Base-by-base conservation (phyloP, 2,888 invertebrate genomes). In the Sinhomidia bicolor region DNA sequence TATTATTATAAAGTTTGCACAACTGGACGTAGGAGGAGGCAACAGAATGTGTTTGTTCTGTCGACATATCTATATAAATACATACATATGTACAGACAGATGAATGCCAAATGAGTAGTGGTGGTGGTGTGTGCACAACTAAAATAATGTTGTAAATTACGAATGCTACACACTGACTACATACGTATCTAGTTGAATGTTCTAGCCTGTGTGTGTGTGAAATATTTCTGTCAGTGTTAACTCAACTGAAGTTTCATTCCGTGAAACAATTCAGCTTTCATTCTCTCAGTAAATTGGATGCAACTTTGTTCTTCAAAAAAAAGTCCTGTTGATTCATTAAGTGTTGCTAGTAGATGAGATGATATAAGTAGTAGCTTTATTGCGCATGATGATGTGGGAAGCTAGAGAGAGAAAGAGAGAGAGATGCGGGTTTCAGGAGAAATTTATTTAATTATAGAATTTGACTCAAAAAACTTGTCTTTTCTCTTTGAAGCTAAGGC, bases 281-380 rank as follows among this genome's bases (percentile, higher is more conserved):
- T 36, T 36, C 68, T 10, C 7, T n/a, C 36, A 2, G 17, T 10
- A 23, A 10, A 1, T n/a, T 12, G 9, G 17, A 36, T 12, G 68
- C 36, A 68, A 36, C n/a, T 17, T 68, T 68, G 68, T 17, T 68
- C 68, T 47, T n/a, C n/a, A n/a, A n/a, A n/a, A n/a, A 23, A 26
- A 60, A 60, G 60, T 60, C 12, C 26, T 12, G 26, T 26, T 60
- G 60, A 26, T 60, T 60, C 26, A 60, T 60, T 60, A 26, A 60
- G 60, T 60, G 60, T 60, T 26, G 36, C 26, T 54, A 17, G 17
- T 54, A 60, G 26, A 60, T 60, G 60, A 60, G 23, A 26, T 60
- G 26, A 10, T 60, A 60, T 6, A 60, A 4, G 1, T 4, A 23
- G 7, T 17, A 60, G 60, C 23, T 36, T 5, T 36, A 36, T 7